Evolutionary conservation across 1,140 invertebrate genomes (phyloP), one percentile per base, ranked within the genome.

Genomic region (Sarcophaga bullata): DNA sequence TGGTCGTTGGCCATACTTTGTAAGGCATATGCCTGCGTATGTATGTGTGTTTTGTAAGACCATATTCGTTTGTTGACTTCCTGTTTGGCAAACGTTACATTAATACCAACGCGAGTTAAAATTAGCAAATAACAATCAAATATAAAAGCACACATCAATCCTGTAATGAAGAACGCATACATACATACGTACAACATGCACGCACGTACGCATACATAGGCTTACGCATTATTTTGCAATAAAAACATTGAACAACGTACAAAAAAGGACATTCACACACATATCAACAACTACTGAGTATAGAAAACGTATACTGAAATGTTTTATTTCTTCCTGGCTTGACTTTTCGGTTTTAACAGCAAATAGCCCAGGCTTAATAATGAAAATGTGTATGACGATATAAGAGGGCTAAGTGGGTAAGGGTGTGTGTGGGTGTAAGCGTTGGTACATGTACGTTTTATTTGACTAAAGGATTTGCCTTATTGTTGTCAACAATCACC

Each of bases 81-180:
- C 62, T 68, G 62, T 9, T 68, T 68, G 6, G 17, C 62, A 68
- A 68, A 68, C 54, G 62, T 68, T 19, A 68, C 62, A 68, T 19
- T 68, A 68, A 68, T 68, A 19, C 62, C 62, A 68, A n/a, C 25
- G 25, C 8, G 62, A 68, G 62, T 68, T 68, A 78, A 78, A 78
- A 78, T 78, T 78, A 78, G 75, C 75, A 78, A 78, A 78, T 78
- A 78, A 78, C 75, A 78, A 78, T 52, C 75, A 78, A 78, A 50
- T 78, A 19, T 17, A 50, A 52, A n/a, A 78, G 49, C 75, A 78
- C 62, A 68, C 62, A 68, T 68, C 62, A 68, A 68, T 68, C 62
- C 62, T 6, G 15, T 17, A 68, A 68, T 68, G 62, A 68, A 68
- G 62, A 17, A 68, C 54, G 13, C 11, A 58, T 13, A 58, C 54